Evolutionary conservation across 2,888 invertebrate genomes (phyloP).

Genomic region (Sinodicranocentrus sp.): DNA sequence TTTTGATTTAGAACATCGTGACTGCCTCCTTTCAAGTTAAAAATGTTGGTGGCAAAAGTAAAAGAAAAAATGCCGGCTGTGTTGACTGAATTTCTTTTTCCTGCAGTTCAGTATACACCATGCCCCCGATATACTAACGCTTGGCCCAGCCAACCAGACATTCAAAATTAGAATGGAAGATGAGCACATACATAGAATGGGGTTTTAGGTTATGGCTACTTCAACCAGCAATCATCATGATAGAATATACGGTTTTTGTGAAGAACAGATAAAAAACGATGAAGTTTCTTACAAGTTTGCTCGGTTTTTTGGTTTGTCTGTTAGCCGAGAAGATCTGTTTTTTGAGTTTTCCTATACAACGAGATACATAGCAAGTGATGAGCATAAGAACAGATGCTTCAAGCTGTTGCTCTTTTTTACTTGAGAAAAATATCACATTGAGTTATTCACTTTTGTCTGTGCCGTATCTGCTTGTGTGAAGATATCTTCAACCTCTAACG

Average conservation of each 20-base stretch:
- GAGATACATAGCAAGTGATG: background rate
- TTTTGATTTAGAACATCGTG: constrained; percentile 54
- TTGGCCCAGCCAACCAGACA: background rate
- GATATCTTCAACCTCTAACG: background rate
- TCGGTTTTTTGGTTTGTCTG: constrained; percentile 26
- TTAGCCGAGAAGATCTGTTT: background rate
- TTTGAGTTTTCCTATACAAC: background rate
- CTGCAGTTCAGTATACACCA: constrained; percentile 28
- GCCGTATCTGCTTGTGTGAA: constrained; percentile 15
- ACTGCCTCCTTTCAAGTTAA: constrained; percentile 38
- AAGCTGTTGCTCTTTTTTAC: constrained; percentile 53
- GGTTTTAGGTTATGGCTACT: background rate
- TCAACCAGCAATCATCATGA: background rate
- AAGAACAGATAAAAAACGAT: constrained; percentile 19
- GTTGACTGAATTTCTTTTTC: background rate
- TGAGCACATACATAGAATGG: background rate
- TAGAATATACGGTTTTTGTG: constrained; percentile 21
- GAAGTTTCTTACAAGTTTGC: constrained; percentile 32
- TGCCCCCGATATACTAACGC: background rate
- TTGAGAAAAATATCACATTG: background rate
- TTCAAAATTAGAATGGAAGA: background rate
- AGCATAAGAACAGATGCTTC: constrained; percentile 45
- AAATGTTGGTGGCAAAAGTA: constrained; percentile 35
- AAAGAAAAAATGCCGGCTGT: constrained; percentile 36
- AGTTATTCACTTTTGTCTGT: background rate